Percentiles rank a stretch among this genome's conserved stretches.
Conservation (phyloP, 2,888 invertebrate genomes). For the Eupeodes luniger region DNA sequence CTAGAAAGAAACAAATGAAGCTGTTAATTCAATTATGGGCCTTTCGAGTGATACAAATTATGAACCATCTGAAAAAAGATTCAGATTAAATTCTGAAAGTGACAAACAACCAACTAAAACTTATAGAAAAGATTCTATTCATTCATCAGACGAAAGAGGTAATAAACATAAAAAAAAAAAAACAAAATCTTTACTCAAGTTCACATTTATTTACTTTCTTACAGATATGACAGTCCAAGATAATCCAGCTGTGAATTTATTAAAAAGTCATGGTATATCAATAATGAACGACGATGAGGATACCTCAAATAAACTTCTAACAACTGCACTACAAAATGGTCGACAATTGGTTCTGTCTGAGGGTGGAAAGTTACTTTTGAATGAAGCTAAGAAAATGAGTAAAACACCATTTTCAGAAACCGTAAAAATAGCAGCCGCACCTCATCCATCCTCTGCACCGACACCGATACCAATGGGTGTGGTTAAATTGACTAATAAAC, state of each 20-base stretch:
- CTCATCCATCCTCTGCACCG: constrained; percentile 37
- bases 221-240: constrained; percentile 80
- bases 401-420: constrained; percentile 38
- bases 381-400: constrained; percentile 83
- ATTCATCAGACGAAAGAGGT: constrained; percentile 35
- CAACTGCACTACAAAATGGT: constrained; percentile 93
- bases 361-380: constrained; percentile 90
- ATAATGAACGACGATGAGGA: constrained; percentile 94
- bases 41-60: constrained; percentile 51
- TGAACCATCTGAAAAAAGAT: constrained; percentile 74
- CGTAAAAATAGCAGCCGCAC: constrained; percentile 70
- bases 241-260: constrained; percentile 86
- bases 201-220: background rate
- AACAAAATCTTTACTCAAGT: background rate
- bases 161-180: background rate
- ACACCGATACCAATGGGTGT: constrained; percentile 47
- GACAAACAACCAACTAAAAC: constrained; percentile 76
- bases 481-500: constrained; percentile 47
- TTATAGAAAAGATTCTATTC: constrained; percentile 8
- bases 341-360: constrained; percentile 94
- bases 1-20: constrained; percentile 83
- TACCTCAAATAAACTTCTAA: constrained; percentile 87
- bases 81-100: constrained; percentile 74
- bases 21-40: constrained; percentile 83
- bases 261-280: constrained; percentile 94